A percentile compares a stretch with the other conserved stretches of the same genome.
phyloP scores from a whole-genome alignment of 2,888 invertebrate species.

The Tolmerus cingulatus region DNA sequence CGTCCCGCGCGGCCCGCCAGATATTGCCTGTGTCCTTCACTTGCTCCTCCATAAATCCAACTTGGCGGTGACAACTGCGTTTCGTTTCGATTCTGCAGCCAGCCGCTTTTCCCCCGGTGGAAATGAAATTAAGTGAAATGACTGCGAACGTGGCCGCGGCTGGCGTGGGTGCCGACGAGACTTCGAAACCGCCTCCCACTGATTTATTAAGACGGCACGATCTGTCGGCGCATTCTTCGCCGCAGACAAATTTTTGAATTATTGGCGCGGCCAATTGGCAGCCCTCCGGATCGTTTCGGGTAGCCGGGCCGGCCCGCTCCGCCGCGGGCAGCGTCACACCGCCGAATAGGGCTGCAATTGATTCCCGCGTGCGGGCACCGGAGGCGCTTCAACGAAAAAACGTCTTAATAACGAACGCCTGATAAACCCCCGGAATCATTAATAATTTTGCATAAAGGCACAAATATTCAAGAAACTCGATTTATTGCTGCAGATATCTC shows the following conservation, averaged over 20 bases:
- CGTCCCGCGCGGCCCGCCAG: not conserved
- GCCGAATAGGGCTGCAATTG: not conserved
- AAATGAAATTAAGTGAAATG: no score
- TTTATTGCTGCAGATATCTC: not conserved
- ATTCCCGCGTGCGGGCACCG: not conserved
- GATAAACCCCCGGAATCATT: not conserved
- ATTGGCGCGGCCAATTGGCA: constrained; percentile 14
- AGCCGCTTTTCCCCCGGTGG: not conserved
- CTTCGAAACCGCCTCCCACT: constrained; percentile 34
- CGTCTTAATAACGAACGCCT: not conserved
- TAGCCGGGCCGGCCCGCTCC: not conserved
- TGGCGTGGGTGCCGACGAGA: constrained; percentile 36
- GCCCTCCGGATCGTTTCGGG: not conserved
- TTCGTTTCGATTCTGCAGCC: not conserved
- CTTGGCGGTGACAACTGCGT: constrained; percentile 28
- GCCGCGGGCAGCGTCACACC: not conserved
- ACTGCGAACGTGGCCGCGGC: constrained; percentile 7
- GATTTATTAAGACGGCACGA: constrained; percentile 38
- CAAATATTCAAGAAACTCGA: not conserved
- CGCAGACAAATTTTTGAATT: constrained; percentile 40
- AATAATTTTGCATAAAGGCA: not conserved
- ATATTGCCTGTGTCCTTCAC: constrained; percentile 30
- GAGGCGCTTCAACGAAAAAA: not conserved
- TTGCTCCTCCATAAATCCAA: constrained; percentile 35
- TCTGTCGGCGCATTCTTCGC: constrained; percentile 32